Percentiles rank a stretch among this genome's conserved stretches.
Conservation (phyloP, 2,113 vertebrate genomes). For the Lycaon pictus region DNA sequence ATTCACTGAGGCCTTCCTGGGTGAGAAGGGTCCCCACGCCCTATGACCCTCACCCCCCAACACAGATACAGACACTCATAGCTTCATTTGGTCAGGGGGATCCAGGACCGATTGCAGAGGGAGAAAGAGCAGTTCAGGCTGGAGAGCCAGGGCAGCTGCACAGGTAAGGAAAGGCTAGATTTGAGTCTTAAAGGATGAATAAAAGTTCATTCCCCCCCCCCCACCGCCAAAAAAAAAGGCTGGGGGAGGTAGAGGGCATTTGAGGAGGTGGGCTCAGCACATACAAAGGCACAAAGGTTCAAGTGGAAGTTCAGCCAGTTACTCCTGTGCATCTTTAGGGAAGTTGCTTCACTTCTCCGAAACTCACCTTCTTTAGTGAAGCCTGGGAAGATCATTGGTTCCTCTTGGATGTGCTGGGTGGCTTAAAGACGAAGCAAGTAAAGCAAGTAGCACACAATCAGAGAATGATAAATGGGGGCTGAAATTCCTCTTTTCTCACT, state of each 20-base stretch:
- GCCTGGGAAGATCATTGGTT: neutral
- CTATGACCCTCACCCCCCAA: neutral
- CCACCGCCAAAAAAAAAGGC: neutral
- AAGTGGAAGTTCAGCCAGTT: neutral
- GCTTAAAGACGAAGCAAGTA: neutral
- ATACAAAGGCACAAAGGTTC: neutral
- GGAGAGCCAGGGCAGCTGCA: neutral
- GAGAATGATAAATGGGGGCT: neutral
- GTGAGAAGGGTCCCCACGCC: slow-evolving; percentile 81
- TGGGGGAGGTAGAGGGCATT: neutral
- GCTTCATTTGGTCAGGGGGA: neutral
- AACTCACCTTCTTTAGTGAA: neutral
- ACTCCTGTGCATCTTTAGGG: neutral
- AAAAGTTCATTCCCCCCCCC: neutral
- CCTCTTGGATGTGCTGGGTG: neutral
- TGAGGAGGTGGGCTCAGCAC: neutral
- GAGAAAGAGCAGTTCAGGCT: neutral
- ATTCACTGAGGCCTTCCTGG: slow-evolving; percentile 89
- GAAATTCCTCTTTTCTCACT: neutral
- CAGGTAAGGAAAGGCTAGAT: neutral
- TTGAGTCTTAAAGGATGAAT: neutral
- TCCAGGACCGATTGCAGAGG: neutral
- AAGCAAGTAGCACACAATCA: neutral
- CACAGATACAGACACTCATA: neutral
- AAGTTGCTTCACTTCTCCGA: neutral